Percentiles rank a stretch among this genome's conserved stretches.
Conservation (phyloP, 35 echinoderm and acorn worm species). For the Nesometra sesokonis region DNA sequence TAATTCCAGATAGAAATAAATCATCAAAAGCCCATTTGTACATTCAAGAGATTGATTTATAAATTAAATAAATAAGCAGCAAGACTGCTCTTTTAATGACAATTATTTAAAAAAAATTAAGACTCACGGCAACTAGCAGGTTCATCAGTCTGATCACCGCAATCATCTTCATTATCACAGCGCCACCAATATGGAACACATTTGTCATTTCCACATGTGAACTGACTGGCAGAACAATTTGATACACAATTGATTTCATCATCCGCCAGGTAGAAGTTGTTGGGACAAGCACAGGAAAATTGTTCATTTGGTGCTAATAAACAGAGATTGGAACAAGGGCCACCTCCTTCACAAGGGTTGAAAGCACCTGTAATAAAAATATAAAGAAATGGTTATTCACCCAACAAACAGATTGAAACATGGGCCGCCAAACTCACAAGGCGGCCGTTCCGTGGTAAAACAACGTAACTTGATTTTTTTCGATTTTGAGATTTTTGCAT, state of each 20-base stretch:
- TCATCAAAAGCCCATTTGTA: no score
- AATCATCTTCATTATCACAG: slow-evolving; percentile 8
- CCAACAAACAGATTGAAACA: neutral
- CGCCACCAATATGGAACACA: slow-evolving; percentile 12
- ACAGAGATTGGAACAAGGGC: slow-evolving; percentile 75
- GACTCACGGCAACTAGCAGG: slow-evolving; percentile 62
- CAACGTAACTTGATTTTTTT: no score
- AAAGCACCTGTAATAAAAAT: slow-evolving; percentile 22
- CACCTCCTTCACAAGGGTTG: slow-evolving; percentile 57
- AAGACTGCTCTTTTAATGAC: no score
- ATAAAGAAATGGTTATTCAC: neutral
- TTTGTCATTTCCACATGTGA: slow-evolving; percentile 34
- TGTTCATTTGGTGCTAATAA: slow-evolving; percentile 34
- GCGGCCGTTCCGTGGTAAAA: no score
- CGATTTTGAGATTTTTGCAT: no score
- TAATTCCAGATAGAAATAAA: no score
- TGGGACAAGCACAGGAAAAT: slow-evolving; percentile 64
- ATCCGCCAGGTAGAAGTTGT: slow-evolving; percentile 45
- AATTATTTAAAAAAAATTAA: no score
- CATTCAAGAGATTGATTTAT: no score
- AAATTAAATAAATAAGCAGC: no score
- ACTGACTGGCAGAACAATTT: slow-evolving; percentile 65
- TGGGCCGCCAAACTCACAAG: neutral
- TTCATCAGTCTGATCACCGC: slow-evolving; percentile 28
- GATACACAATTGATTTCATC: slow-evolving; percentile 50